Evolutionary conservation across 2,113 vertebrate genomes (phyloP), one percentile per base, ranked within the genome.

Genomic region (Spizaetus ornatus): DNA sequence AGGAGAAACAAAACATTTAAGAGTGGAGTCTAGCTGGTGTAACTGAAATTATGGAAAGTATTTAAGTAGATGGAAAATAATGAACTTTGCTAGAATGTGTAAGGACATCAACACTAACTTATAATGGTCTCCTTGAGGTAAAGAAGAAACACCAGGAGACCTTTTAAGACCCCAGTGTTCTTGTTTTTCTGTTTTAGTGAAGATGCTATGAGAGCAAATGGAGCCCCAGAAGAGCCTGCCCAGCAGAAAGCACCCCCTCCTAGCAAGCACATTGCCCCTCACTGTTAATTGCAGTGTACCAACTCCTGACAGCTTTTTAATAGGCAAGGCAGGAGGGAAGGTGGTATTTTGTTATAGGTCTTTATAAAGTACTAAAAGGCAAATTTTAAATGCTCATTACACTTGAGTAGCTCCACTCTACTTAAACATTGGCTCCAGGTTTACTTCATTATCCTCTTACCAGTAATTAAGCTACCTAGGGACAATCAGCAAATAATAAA

Each of bases 401-500:
- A 50, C 38, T 96, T 43, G 62, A 98, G 94, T 88, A 92, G 45
- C 69, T 97, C 52, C 66, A 65, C 70, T 95, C 71, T 72, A 66
- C 71, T 95, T 93, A 96, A 91, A 94, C 79, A 83, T 45, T 40
- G 40, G 89, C 65, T 92, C 93, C 80, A 86, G 90, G 63, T 93
- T 97, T 98, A 76, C 88, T 97, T 97, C 90, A 97, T 98, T 97
- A 97, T 96, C 90, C 89, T 96, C 93, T 97, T 96, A 89, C 45
- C 85, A 94, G 88, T 96, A 97, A 98, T 98, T 97, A 98, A 97
- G 65, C 96, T 96, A 97, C 84, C 83, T 96, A 85, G 97, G 92
- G 91, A 97, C 93, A 97, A 96, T 97, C 95, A 97, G 94, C 87
- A 97, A 98, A 97, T 96, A 97, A 97, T 88, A 96, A 97, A 97